phyloP scores from a whole-genome alignment of 2,113 vertebrate genomes.

The Cyanoderma ruficeps region DNA sequence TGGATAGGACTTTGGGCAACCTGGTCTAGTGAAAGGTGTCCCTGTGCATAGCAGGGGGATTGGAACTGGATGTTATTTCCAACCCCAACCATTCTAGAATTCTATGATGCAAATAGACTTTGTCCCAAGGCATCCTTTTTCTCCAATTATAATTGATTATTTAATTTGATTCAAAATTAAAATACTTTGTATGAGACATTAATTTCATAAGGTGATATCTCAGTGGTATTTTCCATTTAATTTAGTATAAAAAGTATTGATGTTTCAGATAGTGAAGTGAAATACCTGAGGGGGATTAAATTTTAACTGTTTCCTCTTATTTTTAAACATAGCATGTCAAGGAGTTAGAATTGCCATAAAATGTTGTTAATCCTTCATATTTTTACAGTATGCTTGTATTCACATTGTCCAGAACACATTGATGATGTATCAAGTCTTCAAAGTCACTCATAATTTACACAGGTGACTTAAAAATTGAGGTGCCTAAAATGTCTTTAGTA shows the following conservation, averaged over 20 bases:
- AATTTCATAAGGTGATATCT: constrained; percentile 54
- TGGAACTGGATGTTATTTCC: not conserved
- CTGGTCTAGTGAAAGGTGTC: not conserved
- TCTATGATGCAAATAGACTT: not conserved
- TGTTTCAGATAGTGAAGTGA: not conserved
- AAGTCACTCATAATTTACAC: not conserved
- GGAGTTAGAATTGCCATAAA: not conserved
- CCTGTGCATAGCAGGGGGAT: not conserved
- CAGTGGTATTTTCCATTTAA: constrained; percentile 51
- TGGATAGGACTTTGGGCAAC: not conserved
- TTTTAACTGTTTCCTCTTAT: not conserved
- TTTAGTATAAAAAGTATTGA: constrained; percentile 32
- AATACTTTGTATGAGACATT: constrained; percentile 35
- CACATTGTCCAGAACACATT: not conserved
- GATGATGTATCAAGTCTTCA: not conserved
- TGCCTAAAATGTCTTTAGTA: not conserved
- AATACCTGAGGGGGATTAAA: not conserved
- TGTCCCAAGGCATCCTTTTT: constrained; percentile 20
- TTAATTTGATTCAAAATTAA: constrained; percentile 42
- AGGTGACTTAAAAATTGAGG: not conserved
- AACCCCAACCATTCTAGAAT: not conserved
- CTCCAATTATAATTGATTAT: constrained; percentile 17
- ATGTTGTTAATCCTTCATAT: not conserved
- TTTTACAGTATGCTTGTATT: not conserved
- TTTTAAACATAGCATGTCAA: not conserved